Evolutionary conservation across 2,888 invertebrate genomes (phyloP), one percentile per base, ranked within the genome.

Genomic region (Salticus scenicus): DNA sequence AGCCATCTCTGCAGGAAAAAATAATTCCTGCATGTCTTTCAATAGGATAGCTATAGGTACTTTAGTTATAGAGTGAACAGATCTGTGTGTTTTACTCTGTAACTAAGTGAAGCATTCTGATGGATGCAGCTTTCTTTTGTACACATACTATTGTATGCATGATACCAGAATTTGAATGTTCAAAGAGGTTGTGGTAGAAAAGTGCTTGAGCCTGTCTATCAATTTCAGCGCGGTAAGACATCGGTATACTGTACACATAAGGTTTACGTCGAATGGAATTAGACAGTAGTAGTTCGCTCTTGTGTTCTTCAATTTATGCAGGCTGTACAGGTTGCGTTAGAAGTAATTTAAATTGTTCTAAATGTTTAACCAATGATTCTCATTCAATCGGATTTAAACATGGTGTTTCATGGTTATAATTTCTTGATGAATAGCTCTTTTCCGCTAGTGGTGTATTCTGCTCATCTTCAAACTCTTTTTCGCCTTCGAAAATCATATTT

Each of bases 131-230:
- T 17, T 64, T 64, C 17, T 64, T 64, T 17, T 24, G 10, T 17
- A 51, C 51, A n/a, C 17, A n/a, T 20, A 20, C 37, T n/a, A n/a
- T n/a, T n/a, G n/a, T n/a, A n/a, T n/a, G n/a, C n/a, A n/a, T n/a
- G n/a, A n/a, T n/a, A n/a, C n/a, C n/a, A n/a, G n/a, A n/a, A n/a
- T n/a, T n/a, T n/a, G n/a, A n/a, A n/a, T n/a, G n/a, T n/a, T n/a
- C 74, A 5, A 74, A 27, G 12, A 67, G 37, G 4, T 41, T 31
- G n/a, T 31, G 8, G n/a, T 76, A 66, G 0, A 76, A 20, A 0
- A 76, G 30, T 20, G 66, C 67, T 31, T 74, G 41, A 24, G 37
- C 64, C 10, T 76, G 47, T 30, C 12, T n/a, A n/a, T n/a, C n/a
- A n/a, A n/a, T n/a, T n/a, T n/a, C n/a, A n/a, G n/a, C n/a, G n/a